These are phyloP conservation scores for Hesperophylax magnus DNA, from an alignment of 1,140 invertebrate genomes.

Conservation along the genomic window DNA sequence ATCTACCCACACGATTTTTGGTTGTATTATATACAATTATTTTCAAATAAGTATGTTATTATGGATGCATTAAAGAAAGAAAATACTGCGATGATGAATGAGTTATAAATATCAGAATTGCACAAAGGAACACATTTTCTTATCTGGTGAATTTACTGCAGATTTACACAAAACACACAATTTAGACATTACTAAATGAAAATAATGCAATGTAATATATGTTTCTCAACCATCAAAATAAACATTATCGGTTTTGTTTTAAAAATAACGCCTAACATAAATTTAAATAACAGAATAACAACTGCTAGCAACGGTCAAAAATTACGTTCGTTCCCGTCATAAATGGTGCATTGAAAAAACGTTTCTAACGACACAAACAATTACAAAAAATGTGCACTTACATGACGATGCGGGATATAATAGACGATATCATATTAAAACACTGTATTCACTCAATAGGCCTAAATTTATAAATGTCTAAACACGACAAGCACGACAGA, in stretches of 20 bases:
- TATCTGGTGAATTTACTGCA: background rate
- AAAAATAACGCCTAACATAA: conserved; percentile 17
- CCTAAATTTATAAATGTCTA: conserved; percentile 59
- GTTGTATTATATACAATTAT: no score
- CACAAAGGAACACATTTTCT: conserved; percentile 22
- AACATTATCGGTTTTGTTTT: background rate
- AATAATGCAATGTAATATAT: background rate
- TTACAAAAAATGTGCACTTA: conserved; percentile 71
- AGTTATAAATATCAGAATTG: conserved; percentile 19
- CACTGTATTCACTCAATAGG: conserved; percentile 49
- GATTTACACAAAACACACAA: no score
- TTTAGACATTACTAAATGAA: no score
- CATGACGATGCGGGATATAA: conserved; percentile 82
- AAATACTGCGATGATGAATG: conserved; percentile 5
- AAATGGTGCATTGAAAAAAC: conserved; percentile 25
- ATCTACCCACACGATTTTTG: background rate
- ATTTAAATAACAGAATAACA: conserved; percentile 41
- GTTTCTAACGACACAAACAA: conserved; percentile 29
- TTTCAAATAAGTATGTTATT: no score
- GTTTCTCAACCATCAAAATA: no score
- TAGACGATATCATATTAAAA: conserved; percentile 79
- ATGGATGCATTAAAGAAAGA: background rate
- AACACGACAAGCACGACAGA: conserved; percentile 60
- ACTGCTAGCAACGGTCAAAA: conserved; percentile 32
- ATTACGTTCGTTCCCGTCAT: background rate